A percentile compares a stretch with the other conserved stretches of the same genome.
These are phyloP conservation scores for Xyliphius kryptos DNA, from an alignment of 2,113 vertebrate species.

Conservation along the genomic window DNA sequence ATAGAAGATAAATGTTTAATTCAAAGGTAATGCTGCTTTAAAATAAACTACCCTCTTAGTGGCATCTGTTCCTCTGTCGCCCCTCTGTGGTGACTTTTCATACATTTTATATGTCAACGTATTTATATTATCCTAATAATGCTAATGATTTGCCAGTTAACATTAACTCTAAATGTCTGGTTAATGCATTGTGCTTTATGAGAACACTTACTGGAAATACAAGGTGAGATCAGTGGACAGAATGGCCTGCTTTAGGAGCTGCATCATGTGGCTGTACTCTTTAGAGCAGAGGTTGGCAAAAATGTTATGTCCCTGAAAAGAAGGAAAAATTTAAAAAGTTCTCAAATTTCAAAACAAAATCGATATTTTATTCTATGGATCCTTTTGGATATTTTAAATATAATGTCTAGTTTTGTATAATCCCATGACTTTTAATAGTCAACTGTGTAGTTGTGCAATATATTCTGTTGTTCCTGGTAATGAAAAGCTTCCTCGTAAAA, in stretches of 20 bases:
- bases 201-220: slow-evolving; percentile 68
- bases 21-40: not conserved
- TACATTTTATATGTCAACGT: not conserved
- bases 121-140: too few species aligned
- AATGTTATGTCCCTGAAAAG: slow-evolving; percentile 70
- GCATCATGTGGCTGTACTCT: slow-evolving; percentile 76
- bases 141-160: not conserved
- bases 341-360: not conserved
- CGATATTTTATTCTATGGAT: too few species aligned
- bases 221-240: slow-evolving; percentile 72
- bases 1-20: not conserved
- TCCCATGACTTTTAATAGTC: not conserved
- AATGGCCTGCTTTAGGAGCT: slow-evolving; percentile 72
- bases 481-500: too few species aligned
- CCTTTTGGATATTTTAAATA: too few species aligned
- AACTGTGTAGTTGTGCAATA: not conserved
- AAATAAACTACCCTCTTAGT: not conserved
- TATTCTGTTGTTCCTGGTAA: too few species aligned
- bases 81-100: slow-evolving; percentile 21
- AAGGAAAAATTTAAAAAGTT: not conserved
- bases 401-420: too few species aligned
- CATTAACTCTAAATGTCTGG: not conserved
- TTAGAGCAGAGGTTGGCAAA: slow-evolving; percentile 72
- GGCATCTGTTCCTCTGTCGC: slow-evolving; percentile 30
- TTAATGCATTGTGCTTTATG: not conserved